Evolutionary conservation across 2,888 invertebrate genomes (phyloP), one percentile per base, ranked within the genome.

Genomic region (Ommatoiulus sabulosus): DNA sequence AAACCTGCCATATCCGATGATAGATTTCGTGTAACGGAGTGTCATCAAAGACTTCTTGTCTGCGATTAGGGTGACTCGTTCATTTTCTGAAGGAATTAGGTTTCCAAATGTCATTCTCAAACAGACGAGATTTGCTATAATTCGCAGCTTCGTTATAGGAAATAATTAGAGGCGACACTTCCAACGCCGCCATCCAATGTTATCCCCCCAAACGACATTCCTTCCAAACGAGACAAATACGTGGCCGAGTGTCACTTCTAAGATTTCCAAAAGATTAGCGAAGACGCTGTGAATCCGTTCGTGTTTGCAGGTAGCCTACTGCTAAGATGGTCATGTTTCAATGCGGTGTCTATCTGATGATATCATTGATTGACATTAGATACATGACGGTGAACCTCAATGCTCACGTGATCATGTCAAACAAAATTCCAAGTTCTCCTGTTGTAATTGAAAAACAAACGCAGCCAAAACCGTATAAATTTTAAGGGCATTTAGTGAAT

Each of bases 111-210:
- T 63, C 63, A 63, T n/a, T 63, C 63, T 5, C 63, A n/a, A 63
- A 63, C 17, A 5, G 63, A 63, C n/a, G 20, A n/a, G 63, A 63
- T 63, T 3, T 63, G 63, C 63, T 63, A 63, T 63, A 63, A 63
- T 63, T 63, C 63, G 63, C 63, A 63, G n/a, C 63, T 63, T 63
- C 63, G 63, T 63, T 63, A 63, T 63, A n/a, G 63, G 63, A 63
- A 63, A 63, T 63, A 63, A 63, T 63, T 63, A 63, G 63, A n/a
- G n/a, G 52, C 52, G 52, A 52, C 52, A 3, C 52, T 3, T 52
- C 15, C 52, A 52, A 15, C 15, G 52, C 52, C n/a, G 63, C 63
- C n/a, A n/a, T 17, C n/a, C 63, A 63, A 63, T n/a, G 63, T 63
- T 63, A 63, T 63, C 17, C 17, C n/a, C n/a, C 63, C 63, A 6